These are phyloP conservation scores for Astyanax mexicanus DNA, from an alignment of 2,797 vertebrate genomes.

Conservation along the genomic window DNA sequence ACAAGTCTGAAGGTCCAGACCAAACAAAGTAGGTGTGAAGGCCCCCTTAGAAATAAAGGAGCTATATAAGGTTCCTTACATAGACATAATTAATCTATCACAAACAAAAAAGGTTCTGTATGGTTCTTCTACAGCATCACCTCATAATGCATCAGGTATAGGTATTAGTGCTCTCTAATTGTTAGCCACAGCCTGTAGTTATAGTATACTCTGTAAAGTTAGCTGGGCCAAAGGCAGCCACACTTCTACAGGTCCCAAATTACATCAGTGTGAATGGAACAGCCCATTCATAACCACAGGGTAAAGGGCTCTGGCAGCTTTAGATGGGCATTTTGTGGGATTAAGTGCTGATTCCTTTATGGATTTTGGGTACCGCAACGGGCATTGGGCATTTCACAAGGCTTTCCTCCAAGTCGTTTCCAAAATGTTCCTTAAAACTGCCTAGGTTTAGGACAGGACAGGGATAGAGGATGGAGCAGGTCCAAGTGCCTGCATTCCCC, in stretches of 20 bases:
- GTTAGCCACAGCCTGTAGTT: slow-evolving; percentile 71
- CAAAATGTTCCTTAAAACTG: slow-evolving; percentile 56
- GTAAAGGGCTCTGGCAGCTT: slow-evolving; percentile 40
- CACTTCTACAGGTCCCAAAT: slow-evolving; percentile 67
- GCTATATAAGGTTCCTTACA: too few relatives aligned
- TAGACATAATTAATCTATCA: too few relatives aligned
- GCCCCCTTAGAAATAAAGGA: too few relatives aligned
- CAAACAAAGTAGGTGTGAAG: too few relatives aligned
- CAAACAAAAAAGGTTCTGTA: too few relatives aligned
- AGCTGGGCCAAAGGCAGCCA: slow-evolving; percentile 75
- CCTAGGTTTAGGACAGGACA: slow-evolving; percentile 52
- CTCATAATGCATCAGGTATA: too few relatives aligned
- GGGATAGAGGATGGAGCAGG: slow-evolving; percentile 50
- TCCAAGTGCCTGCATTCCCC: slow-evolving; percentile 50
- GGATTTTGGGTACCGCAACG: slow-evolving; percentile 61
- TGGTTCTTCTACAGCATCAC: too few relatives aligned
- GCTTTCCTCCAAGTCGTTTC: slow-evolving; percentile 61
- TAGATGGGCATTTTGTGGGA: slow-evolving; percentile 57
- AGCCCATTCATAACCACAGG: slow-evolving; percentile 65
- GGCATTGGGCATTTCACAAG: slow-evolving; percentile 49
- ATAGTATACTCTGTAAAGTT: slow-evolving; percentile 68
- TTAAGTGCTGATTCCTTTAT: slow-evolving; percentile 58
- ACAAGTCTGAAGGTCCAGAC: too few relatives aligned
- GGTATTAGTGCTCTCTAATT: slow-evolving; percentile 70
- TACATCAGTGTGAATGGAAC: slow-evolving; percentile 75